Evolutionary conservation across 1,140 invertebrate species (phyloP).

Genomic region (Drosophila melanogaster): Release_6_plus_ISO1_MT NT_037436.4:2877001-2877500

Average conservation of each 20-base stretch:
- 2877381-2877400: constrained; percentile 15
- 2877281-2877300: constrained; percentile 36
- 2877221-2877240: constrained; percentile 33
- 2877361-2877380: constrained; percentile 63
- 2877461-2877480: constrained; percentile 77
- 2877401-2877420: constrained; percentile 79
- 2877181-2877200: constrained; percentile 81
- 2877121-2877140: constrained; percentile 44
- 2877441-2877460: constrained; percentile 72
- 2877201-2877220: constrained; percentile 80
- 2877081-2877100: constrained; percentile 73
- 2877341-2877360: constrained; percentile 67
- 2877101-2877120: constrained; percentile 80
- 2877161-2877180: constrained; percentile 31
- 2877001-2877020: constrained; percentile 22
- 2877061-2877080: constrained; percentile 68
- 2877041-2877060: constrained; percentile 12
- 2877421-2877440: constrained; percentile 57
- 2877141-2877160: constrained; percentile 1
- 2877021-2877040: background rate
- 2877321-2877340: constrained; percentile 70
- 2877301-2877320: constrained; percentile 71
- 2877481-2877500: constrained; percentile 48
- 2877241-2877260: constrained; percentile 66
- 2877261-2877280: constrained; percentile 63